These are phyloP conservation scores for Serilophus lunatus DNA, from an alignment of 2,113 vertebrate genomes.

Conservation along the genomic window DNA sequence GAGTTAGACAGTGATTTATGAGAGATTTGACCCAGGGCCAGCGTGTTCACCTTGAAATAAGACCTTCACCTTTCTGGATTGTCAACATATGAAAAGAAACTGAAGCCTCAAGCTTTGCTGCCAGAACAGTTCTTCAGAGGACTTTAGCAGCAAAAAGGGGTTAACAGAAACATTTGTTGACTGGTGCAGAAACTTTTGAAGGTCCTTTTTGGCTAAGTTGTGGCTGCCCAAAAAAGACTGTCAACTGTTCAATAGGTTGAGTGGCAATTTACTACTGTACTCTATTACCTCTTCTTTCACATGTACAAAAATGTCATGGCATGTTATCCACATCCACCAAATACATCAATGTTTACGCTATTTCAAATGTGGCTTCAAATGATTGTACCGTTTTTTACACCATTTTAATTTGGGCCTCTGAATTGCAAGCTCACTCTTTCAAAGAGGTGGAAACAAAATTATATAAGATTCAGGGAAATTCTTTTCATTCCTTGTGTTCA, in stretches of 20 bases:
- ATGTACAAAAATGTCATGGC: background rate
- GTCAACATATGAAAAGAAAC: background rate
- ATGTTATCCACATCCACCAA: background rate
- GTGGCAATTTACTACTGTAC: background rate
- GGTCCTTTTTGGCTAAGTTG: background rate
- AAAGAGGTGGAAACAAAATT: background rate
- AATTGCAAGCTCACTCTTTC: background rate
- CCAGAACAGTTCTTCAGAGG: background rate
- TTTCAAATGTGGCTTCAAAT: background rate
- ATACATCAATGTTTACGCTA: background rate
- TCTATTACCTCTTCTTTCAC: background rate
- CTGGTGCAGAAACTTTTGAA: background rate
- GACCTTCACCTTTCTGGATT: background rate
- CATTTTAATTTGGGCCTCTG: background rate
- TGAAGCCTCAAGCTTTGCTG: background rate
- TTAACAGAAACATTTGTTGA: background rate
- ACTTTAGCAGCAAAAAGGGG: background rate
- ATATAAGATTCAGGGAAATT: background rate
- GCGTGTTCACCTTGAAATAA: slow-evolving; percentile 8
- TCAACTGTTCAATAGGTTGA: background rate
- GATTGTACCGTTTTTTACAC: background rate
- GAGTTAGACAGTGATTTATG: slow-evolving; percentile 56
- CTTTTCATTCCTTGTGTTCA: background rate
- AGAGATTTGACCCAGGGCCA: background rate
- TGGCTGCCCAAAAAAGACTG: background rate